Evolutionary conservation across 92 coral and sea anemone species (phyloP), one percentile per base, ranked within the genome.

Genomic region (Zoanthus gigantus): DNA sequence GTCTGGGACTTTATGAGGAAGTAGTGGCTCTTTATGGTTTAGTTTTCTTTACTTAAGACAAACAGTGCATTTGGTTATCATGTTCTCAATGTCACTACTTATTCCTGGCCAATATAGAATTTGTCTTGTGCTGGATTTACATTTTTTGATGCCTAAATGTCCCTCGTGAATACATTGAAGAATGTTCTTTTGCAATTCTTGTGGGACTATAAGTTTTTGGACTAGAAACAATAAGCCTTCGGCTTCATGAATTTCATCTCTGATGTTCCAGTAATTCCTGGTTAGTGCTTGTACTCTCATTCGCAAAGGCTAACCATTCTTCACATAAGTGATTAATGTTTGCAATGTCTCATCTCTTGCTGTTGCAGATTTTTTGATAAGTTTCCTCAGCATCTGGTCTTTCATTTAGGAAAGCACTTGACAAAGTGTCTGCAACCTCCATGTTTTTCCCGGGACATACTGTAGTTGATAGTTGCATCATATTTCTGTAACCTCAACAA

Each of bases 81-180:
- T 48, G 48, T 63, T 63, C 82, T 92, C 88, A 68, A 86, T 92
- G 67, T 71, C 92, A 34, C 87, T 56, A 30, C 87, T 83, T 87
- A 92, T 57, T 9, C 92, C 90, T 10, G 92, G 90, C 90, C 92
- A 88, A 74, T 84, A 89, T 46, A 92, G 58, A 17, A 85, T 86
- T 37, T 83, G 83, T 91, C 83, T 56, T 23, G 90, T 89, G 6
- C 71, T 29, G 2, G 93, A 82, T 66, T 89, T 89, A 72, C 91
- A 89, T 57, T 94, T 91, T 30, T 91, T 89, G 4, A 91, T 89
- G 14, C 96, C 96, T 15, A 91, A 86, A 74, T 93, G 96, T 28
- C 92, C 87, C 58, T 92, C 88, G 45, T 91, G 92, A 30, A 93
- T 84, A 15, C 76, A 31, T 11, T 73, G 71, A 16, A 94, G 84